A percentile compares a stretch with the other conserved stretches of the same genome.
These are phyloP conservation scores for Xylota segnis DNA, from an alignment of 2,888 invertebrate genomes.

Conservation along the genomic window DNA sequence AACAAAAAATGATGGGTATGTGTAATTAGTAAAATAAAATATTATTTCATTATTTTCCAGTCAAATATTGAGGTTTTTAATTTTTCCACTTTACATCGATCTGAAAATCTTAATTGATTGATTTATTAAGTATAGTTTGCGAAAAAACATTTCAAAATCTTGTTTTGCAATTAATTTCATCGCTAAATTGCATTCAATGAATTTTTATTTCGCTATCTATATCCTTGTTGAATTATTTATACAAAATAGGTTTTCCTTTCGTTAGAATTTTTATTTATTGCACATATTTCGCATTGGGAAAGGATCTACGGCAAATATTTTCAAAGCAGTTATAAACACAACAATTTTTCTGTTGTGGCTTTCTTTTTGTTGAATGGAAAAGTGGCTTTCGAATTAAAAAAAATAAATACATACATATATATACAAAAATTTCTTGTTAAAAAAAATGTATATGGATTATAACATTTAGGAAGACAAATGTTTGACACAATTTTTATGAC, in stretches of 20 bases:
- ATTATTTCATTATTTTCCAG: constrained; percentile 27
- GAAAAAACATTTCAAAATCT: constrained; percentile 35
- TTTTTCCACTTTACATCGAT: constrained; percentile 44
- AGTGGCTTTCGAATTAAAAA: constrained; percentile 48
- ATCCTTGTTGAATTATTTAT: neutral
- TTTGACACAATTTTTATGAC: constrained; percentile 33
- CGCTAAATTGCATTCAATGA: constrained; percentile 16
- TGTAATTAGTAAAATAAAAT: constrained; percentile 66
- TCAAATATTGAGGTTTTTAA: constrained; percentile 13
- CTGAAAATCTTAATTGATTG: constrained; percentile 30
- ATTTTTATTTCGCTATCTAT: constrained; percentile 11
- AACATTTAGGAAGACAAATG: constrained; percentile 7
- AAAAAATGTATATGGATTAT: neutral
- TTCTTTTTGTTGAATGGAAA: constrained; percentile 19
- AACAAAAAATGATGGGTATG: constrained; percentile 73
- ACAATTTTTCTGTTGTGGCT: constrained; percentile 27
- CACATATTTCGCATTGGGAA: constrained; percentile 68
- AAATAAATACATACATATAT: neutral
- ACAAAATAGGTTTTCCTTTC: neutral
- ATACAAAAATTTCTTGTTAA: constrained; percentile 13
- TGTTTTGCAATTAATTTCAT: constrained; percentile 46
- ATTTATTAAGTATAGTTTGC: constrained; percentile 63
- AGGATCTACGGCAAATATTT: constrained; percentile 30
- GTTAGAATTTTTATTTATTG: constrained; percentile 46
- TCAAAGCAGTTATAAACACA: constrained; percentile 29